Conservation (phyloP, 2,797 vertebrate genomes). For the Xerus rutilus region DNA sequence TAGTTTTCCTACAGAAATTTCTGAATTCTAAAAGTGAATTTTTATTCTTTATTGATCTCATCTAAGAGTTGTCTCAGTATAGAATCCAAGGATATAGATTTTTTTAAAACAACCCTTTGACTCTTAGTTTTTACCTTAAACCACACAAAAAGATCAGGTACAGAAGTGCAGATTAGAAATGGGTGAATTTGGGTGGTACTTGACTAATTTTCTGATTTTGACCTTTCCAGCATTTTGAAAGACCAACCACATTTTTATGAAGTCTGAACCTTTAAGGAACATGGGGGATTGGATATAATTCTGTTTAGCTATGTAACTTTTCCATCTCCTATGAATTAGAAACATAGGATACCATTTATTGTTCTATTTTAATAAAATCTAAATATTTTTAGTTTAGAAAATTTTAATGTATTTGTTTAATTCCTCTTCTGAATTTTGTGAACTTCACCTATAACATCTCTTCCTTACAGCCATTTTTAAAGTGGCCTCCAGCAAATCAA, state of each 20-base stretch:
- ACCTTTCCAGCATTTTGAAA: slow-evolving; percentile 65
- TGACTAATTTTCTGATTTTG: slow-evolving; percentile 62
- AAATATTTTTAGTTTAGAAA: slow-evolving; percentile 54
- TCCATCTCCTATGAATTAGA: slow-evolving; percentile 62
- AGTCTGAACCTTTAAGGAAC: slow-evolving; percentile 62
- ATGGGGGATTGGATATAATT: slow-evolving; percentile 54
- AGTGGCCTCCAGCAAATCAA: slow-evolving; percentile 41
- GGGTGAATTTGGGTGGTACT: slow-evolving; percentile 19
- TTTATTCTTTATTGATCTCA: slow-evolving; percentile 61
- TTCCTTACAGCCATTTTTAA: slow-evolving; percentile 72
- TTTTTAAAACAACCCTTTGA: slow-evolving; percentile 14
- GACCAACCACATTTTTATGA: slow-evolving; percentile 41
- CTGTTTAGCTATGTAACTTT: slow-evolving; percentile 40
- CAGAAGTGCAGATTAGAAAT: slow-evolving; percentile 47
- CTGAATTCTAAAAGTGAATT: slow-evolving; percentile 62
- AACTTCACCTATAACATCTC: slow-evolving; percentile 38
- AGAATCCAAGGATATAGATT: slow-evolving; percentile 26
- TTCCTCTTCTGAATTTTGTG: slow-evolving; percentile 63
- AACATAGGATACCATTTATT: slow-evolving; percentile 57
- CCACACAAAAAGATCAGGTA: background rate
- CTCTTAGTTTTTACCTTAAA: slow-evolving; percentile 52
- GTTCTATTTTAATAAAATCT: slow-evolving; percentile 53
- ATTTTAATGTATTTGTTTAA: slow-evolving; percentile 58
- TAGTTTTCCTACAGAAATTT: slow-evolving; percentile 62
- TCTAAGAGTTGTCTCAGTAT: slow-evolving; percentile 35